Percentiles rank a stretch among this genome's conserved stretches.
phyloP scores from a whole-genome alignment of 2,113 vertebrate genomes.

The Ahaetulla prasina region DNA sequence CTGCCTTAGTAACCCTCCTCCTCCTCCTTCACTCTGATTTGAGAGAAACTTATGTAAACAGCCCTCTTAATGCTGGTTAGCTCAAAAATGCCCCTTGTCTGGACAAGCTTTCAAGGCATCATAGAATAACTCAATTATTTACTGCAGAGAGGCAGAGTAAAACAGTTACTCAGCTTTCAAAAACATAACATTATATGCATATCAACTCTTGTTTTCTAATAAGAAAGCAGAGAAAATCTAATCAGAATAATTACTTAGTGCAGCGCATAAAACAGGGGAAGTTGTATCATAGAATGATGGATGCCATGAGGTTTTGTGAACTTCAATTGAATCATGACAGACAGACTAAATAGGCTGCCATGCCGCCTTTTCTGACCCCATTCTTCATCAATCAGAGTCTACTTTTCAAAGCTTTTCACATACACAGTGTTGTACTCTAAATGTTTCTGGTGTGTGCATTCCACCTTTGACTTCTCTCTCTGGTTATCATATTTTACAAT shows the following conservation, averaged over 20 bases:
- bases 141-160: not conserved
- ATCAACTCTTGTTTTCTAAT: not conserved
- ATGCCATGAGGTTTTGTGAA: not conserved
- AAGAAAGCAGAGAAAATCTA: not conserved
- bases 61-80: constrained; percentile 12
- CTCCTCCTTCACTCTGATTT: not conserved
- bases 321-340: not conserved
- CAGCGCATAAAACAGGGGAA: not conserved
- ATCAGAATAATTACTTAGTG: not conserved
- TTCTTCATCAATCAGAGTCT: not conserved
- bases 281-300: not conserved
- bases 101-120: not conserved
- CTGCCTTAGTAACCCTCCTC: not conserved
- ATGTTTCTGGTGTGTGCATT: not conserved
- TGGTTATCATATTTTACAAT: not conserved
- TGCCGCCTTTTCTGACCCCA: not conserved
- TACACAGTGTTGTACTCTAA: not conserved
- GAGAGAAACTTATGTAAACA: constrained; percentile 42
- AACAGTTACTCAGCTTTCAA: not conserved
- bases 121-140: not conserved
- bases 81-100: constrained; percentile 9
- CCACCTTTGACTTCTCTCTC: not conserved
- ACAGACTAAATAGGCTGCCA: not conserved
- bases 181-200: not conserved
- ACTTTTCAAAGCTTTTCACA: not conserved